phyloP scores from a whole-genome alignment of 2,113 vertebrate species.

The Colaptes auratus region DNA sequence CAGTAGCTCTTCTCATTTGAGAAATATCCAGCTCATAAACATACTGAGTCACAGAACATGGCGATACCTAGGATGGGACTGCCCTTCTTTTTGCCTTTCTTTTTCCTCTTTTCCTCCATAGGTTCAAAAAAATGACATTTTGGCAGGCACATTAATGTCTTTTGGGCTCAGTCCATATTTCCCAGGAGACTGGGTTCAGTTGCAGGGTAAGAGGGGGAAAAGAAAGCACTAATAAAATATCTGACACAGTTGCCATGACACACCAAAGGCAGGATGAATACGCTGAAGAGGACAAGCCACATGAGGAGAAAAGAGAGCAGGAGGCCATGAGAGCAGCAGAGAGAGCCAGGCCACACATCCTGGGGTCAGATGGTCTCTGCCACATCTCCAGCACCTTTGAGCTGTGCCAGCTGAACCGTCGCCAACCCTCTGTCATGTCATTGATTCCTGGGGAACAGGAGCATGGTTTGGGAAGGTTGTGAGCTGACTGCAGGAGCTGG shows the following conservation, averaged over 20 bases:
- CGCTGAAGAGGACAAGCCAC: not conserved
- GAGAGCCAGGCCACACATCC: not conserved
- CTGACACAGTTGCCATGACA: slow-evolving; percentile 28
- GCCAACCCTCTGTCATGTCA: not conserved
- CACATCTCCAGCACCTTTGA: not conserved
- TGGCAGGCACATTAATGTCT: not conserved
- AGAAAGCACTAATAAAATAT: slow-evolving; percentile 26
- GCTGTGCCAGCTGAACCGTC: not conserved
- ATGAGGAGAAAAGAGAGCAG: not conserved
- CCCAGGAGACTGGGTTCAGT: slow-evolving; percentile 56
- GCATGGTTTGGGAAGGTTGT: not conserved
- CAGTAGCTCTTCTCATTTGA: not conserved
- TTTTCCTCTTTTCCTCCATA: not conserved
- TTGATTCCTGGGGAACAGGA: not conserved
- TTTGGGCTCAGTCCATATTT: slow-evolving; percentile 49
- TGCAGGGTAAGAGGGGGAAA: not conserved
- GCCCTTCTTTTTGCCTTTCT: not conserved
- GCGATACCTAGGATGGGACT: accelerated
- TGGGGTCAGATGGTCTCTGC: not conserved
- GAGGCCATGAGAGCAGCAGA: not conserved
- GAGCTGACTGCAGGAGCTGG: not conserved
- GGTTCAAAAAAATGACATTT: not conserved
- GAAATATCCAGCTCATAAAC: not conserved
- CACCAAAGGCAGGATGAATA: slow-evolving; percentile 36
- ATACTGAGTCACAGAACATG: not conserved